A percentile compares a stretch with the other conserved stretches of the same genome.
Evolutionary conservation across 2,797 vertebrate genomes (phyloP).

Genomic region (Crocidura indochinensis): DNA sequence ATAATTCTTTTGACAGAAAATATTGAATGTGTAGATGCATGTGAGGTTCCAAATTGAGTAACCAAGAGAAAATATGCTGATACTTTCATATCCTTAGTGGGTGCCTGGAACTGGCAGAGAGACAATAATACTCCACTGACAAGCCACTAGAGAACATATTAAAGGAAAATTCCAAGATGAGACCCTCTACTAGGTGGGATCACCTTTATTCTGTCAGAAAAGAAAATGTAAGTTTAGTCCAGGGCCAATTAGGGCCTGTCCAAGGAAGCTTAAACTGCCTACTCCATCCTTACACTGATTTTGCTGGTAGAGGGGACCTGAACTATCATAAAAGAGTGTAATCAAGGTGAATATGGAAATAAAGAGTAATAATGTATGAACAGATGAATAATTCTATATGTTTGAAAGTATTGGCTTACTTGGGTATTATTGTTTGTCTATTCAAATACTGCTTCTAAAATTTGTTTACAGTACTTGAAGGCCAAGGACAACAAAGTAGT

Average conservation of each 20-base stretch:
- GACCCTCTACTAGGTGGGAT: background rate
- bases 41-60: background rate
- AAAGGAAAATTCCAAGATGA: background rate
- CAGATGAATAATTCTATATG: too few relatives aligned
- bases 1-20: background rate
- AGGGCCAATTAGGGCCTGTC: background rate
- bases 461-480: too few relatives aligned
- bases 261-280: background rate
- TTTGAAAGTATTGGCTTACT: too few relatives aligned
- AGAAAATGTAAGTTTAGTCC: background rate
- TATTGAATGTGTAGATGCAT: background rate
- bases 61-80: background rate
- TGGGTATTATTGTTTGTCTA: too few relatives aligned
- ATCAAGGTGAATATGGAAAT: too few relatives aligned
- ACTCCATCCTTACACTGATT: too few relatives aligned
- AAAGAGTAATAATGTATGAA: too few relatives aligned
- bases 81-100: slow-evolving; percentile 26
- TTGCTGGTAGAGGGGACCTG: too few relatives aligned
- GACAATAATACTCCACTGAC: too few relatives aligned
- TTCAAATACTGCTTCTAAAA: too few relatives aligned
- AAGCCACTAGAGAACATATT: background rate
- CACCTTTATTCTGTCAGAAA: background rate
- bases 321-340: too few relatives aligned
- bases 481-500: background rate
- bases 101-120: background rate